phyloP scores from a whole-genome alignment of 2,113 vertebrate genomes.

The Hucho hucho region DNA sequence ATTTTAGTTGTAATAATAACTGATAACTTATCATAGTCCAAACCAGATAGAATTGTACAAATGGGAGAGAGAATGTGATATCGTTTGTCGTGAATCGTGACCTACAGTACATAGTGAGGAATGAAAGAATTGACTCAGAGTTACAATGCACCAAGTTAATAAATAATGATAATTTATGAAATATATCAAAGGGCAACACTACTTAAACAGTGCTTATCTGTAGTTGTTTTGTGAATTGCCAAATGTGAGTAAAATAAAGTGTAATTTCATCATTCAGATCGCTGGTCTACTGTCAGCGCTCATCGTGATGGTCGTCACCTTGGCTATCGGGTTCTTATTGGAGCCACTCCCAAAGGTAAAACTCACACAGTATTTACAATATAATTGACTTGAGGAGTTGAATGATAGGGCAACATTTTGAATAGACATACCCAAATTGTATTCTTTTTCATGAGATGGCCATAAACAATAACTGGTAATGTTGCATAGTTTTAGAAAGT shows the following conservation, averaged over 20 bases:
- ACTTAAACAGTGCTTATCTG: too few species aligned
- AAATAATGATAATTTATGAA: too few species aligned
- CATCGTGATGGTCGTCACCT: conserved; percentile 85
- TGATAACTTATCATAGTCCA: not conserved
- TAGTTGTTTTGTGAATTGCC: not conserved
- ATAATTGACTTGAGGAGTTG: too few species aligned
- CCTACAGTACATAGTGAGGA: too few species aligned
- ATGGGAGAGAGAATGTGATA: not conserved
- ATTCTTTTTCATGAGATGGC: too few species aligned
- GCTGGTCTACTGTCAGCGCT: conserved; percentile 87
- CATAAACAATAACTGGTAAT: too few species aligned
- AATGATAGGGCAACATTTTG: too few species aligned
- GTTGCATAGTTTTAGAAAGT: too few species aligned
- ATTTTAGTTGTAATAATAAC: not conserved
- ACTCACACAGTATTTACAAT: not conserved
- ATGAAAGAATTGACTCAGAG: too few species aligned
- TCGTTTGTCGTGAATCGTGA: not conserved
- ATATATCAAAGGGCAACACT: too few species aligned
- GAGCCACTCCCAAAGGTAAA: conserved; percentile 90
- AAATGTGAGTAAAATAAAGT: not conserved
- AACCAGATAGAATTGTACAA: not conserved
- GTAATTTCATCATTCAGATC: conserved; percentile 69
- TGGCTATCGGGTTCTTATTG: conserved; percentile 86
- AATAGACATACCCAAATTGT: too few species aligned
- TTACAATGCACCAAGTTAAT: too few species aligned